Evolutionary conservation across 2,797 vertebrate genomes (phyloP).

Genomic region (Cuculus canorus): DNA sequence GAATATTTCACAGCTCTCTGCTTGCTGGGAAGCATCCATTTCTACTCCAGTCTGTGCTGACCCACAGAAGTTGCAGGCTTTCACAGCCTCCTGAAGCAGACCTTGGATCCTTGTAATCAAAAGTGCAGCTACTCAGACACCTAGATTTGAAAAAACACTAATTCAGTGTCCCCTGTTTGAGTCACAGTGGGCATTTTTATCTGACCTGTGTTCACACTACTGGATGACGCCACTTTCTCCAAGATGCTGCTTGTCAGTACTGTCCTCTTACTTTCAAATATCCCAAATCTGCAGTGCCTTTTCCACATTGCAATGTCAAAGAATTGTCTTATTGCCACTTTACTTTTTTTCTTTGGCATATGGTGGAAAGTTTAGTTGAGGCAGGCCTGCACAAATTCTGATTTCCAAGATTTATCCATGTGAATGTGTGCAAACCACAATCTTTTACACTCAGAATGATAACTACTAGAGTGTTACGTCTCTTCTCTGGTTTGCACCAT

Average conservation of each 20-base stretch:
- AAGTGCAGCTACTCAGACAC: neutral
- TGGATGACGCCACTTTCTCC: neutral
- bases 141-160: neutral
- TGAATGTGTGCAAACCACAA: neutral
- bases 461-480: neutral
- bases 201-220: neutral
- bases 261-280: neutral
- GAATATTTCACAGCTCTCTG: slow-evolving; percentile 10
- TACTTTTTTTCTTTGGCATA: neutral
- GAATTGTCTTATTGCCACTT: neutral
- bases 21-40: slow-evolving; percentile 11
- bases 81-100: neutral
- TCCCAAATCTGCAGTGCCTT: neutral
- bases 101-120: neutral
- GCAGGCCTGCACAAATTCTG: neutral
- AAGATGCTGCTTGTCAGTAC: neutral
- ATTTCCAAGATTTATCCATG: neutral
- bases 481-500: neutral
- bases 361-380: neutral
- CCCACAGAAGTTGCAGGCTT: neutral
- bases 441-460: rapidly evolving
- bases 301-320: rapidly evolving
- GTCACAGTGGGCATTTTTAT: neutral
- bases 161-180: neutral
- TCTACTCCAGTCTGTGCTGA: neutral